Percentiles rank a stretch among this genome's conserved stretches.
These are phyloP conservation scores for Parnassius glacialis DNA, from an alignment of 2,888 invertebrate genomes.

Conservation along the genomic window DNA sequence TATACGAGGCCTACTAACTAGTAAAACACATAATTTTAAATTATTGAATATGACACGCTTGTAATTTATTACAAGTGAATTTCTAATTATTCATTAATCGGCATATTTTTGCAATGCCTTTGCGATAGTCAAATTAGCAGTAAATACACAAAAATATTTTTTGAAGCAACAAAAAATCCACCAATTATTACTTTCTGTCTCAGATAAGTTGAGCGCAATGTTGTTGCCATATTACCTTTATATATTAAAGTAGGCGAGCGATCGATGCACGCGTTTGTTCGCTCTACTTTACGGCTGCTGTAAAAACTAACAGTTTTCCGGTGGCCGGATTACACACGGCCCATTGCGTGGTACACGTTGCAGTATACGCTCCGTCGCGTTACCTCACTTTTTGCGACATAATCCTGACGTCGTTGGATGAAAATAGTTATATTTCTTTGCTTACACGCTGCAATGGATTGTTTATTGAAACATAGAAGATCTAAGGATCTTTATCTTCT, in stretches of 20 bases:
- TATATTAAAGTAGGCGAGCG: constrained; percentile 45
- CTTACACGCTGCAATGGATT: constrained; percentile 22
- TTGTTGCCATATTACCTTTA: constrained; percentile 44
- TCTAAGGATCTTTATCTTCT: background rate
- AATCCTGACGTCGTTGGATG: constrained; percentile 30
- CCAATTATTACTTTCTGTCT: too few species aligned
- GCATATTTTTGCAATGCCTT: too few species aligned
- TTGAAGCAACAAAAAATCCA: too few species aligned
- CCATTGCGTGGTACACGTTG: constrained; percentile 51
- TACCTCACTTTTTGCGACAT: constrained; percentile 35
- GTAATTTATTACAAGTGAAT: too few species aligned
- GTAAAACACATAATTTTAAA: too few species aligned
- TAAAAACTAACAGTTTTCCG: constrained; percentile 66
- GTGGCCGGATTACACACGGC: constrained; percentile 58
- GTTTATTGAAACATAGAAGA: constrained; percentile 5
- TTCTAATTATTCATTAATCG: too few species aligned
- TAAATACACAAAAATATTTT: too few species aligned
- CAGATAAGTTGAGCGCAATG: constrained; percentile 20
- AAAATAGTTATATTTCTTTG: constrained; percentile 37
- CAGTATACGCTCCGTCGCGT: constrained; percentile 42
- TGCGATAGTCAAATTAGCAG: too few species aligned
- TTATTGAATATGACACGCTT: too few species aligned
- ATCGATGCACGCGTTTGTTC: constrained; percentile 48
- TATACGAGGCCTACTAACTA: too few species aligned
- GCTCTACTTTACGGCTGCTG: constrained; percentile 61